Percentiles rank a stretch among this genome's conserved stretches.
These are phyloP conservation scores for Amblyopsis rosae DNA, from an alignment of 2,113 vertebrate species.

Conservation along the genomic window DNA sequence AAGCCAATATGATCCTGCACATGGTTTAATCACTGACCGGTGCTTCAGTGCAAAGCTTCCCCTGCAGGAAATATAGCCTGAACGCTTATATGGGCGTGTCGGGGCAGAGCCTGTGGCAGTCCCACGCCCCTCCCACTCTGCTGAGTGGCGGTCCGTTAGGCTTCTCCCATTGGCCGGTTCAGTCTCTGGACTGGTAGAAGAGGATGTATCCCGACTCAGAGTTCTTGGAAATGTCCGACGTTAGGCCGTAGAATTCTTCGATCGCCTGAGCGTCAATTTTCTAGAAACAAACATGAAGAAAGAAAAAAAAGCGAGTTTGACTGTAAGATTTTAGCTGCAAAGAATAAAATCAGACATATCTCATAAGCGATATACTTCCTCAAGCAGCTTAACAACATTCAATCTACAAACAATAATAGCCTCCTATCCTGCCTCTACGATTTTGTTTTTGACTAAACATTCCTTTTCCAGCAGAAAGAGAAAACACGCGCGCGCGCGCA, in stretches of 20 bases:
- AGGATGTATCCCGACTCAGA: constrained; percentile 92
- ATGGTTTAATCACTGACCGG: constrained; percentile 24
- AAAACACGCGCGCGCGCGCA: no score
- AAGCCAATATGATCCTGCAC: constrained; percentile 43
- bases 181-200: constrained; percentile 95
- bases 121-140: constrained; percentile 40
- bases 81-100: constrained; percentile 31
- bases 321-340: not conserved
- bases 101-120: constrained; percentile 39
- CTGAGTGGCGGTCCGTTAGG: constrained; percentile 50
- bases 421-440: no score
- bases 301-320: not conserved
- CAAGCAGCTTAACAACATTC: no score
- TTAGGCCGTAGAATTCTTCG: constrained; percentile 93
- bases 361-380: no score
- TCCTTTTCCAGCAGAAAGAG: no score
- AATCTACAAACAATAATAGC: no score
- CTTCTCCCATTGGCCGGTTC: constrained; percentile 35
- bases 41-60: constrained; percentile 62
- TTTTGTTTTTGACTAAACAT: no score
- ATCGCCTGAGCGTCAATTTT: constrained; percentile 93
- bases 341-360: no score
- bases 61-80: constrained; percentile 55
- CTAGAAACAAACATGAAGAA: constrained; percentile 60
- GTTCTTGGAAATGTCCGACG: constrained; percentile 94